phyloP scores from a whole-genome alignment of 1,140 invertebrate genomes.

The Dendrolimus punctatus region DNA sequence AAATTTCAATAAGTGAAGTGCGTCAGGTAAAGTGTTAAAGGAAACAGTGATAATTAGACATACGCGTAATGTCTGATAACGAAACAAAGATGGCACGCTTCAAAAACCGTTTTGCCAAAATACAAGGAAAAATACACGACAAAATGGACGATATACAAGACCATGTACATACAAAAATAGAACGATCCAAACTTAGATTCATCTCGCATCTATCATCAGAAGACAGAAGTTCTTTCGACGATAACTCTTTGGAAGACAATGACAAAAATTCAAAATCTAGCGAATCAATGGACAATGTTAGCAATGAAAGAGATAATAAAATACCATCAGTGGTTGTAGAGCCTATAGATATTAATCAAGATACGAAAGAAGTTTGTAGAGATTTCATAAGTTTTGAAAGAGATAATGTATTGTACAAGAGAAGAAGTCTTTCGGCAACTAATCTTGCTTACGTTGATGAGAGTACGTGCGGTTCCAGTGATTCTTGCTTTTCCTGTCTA shows the following conservation, averaged over 20 bases:
- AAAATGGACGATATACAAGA: conserved; percentile 62
- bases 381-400: conserved; percentile 47
- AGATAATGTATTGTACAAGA: conserved; percentile 29
- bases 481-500: conserved; percentile 43
- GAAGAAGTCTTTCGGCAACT: conserved; percentile 39
- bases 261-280: conserved; percentile 21
- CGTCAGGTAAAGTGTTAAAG: neutral
- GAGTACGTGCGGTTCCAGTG: conserved; percentile 33
- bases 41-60: neutral
- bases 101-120: conserved; percentile 47
- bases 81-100: conserved; percentile 59
- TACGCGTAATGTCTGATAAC: conserved; percentile 29
- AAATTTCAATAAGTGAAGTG: neutral
- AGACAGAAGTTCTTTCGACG: conserved; percentile 38
- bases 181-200: conserved; percentile 49
- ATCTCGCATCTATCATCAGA: conserved; percentile 53
- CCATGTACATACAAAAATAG: conserved; percentile 57
- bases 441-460: conserved; percentile 37
- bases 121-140: conserved; percentile 63
- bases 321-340: conserved; percentile 49
- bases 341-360: conserved; percentile 21
- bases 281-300: conserved; percentile 18
- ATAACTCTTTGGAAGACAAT: conserved; percentile 12
- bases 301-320: conserved; percentile 9
- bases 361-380: conserved; percentile 37